Conservation (phyloP, 2,888 invertebrate genomes). For the Diaperis boleti region DNA sequence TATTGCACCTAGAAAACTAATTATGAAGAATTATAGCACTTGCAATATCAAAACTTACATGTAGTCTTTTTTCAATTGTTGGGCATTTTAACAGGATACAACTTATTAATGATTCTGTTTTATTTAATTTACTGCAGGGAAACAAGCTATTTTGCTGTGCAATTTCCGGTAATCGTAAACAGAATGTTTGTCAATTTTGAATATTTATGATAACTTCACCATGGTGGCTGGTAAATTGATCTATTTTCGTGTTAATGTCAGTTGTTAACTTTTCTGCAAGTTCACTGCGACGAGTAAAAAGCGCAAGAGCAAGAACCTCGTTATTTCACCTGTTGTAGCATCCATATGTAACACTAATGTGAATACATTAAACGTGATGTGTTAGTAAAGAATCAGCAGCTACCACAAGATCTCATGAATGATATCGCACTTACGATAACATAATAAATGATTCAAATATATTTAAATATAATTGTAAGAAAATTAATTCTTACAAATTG, state of each 20-base stretch:
- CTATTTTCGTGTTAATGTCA: background rate
- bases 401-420: too few species aligned
- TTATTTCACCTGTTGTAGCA: conserved; percentile 2
- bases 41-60: too few species aligned
- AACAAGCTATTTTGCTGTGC: background rate
- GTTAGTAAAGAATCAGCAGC: background rate
- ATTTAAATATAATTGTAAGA: too few species aligned
- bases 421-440: too few species aligned
- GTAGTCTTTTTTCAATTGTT: background rate
- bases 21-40: too few species aligned
- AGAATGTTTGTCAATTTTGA: background rate
- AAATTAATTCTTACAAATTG: too few species aligned
- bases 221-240: background rate
- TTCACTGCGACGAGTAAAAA: background rate
- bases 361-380: background rate
- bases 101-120: background rate
- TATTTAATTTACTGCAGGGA: background rate
- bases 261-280: background rate
- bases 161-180: background rate
- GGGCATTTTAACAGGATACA: background rate
- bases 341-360: background rate
- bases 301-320: background rate
- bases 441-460: too few species aligned
- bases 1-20: background rate
- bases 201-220: background rate